These are phyloP conservation scores for Gnathonemus longibarbis DNA, from an alignment of 2,113 vertebrate species.

Conservation along the genomic window DNA sequence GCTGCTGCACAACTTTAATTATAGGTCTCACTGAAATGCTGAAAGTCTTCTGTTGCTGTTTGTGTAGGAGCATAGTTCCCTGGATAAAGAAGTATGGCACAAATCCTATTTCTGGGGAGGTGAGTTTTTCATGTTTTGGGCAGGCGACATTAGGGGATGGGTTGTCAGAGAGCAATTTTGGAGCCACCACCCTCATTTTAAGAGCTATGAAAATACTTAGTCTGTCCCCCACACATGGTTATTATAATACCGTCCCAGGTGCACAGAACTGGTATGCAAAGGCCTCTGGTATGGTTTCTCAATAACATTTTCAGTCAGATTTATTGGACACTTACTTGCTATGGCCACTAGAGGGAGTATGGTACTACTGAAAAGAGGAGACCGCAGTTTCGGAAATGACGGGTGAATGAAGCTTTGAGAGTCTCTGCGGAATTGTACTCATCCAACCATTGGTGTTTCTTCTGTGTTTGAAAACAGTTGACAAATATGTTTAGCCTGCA, in stretches of 20 bases:
- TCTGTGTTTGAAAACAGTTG: neutral
- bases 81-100: slow-evolving; percentile 97
- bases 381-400: neutral
- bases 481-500: neutral
- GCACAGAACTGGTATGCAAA: neutral
- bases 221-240: neutral
- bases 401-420: neutral
- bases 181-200: neutral
- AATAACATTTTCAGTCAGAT: neutral
- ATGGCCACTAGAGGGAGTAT: slow-evolving; percentile 14
- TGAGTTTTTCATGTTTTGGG: slow-evolving; percentile 42
- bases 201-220: neutral
- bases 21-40: neutral
- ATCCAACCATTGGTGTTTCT: neutral
- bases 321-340: neutral
- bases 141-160: neutral
- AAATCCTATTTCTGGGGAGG: slow-evolving; percentile 87
- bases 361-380: neutral
- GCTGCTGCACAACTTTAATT: neutral
- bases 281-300: neutral
- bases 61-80: slow-evolving; percentile 82
- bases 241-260: neutral
- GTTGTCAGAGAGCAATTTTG: neutral
- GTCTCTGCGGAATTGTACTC: neutral
- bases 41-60: neutral